These are phyloP conservation scores for Paguma larvata DNA, from an alignment of 2,797 vertebrate species.

Conservation along the genomic window DNA sequence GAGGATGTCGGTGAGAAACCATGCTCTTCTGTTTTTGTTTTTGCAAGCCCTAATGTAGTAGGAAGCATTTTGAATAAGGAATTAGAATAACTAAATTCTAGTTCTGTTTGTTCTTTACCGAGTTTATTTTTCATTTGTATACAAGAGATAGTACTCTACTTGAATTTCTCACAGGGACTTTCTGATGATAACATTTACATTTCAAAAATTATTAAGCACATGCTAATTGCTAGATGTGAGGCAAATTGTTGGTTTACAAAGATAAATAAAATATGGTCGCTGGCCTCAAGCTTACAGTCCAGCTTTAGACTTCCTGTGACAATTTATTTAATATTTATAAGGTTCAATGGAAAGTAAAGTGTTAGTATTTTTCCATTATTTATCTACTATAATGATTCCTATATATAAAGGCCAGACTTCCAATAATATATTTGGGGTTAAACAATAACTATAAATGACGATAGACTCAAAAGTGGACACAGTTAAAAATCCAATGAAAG, in stretches of 20 bases:
- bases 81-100: neutral
- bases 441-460: neutral
- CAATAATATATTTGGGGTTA: neutral
- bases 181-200: neutral
- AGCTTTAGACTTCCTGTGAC: neutral
- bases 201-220: constrained; percentile 25
- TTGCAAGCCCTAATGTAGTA: neutral
- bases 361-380: constrained; percentile 17
- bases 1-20: neutral
- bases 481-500: neutral
- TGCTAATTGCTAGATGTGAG: neutral
- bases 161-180: neutral
- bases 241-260: neutral
- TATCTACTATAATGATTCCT: neutral
- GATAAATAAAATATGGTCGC: constrained; percentile 18
- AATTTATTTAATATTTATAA: constrained; percentile 33
- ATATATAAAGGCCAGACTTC: neutral
- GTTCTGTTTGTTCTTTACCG: neutral
- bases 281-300: neutral
- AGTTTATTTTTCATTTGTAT: neutral
- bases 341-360: neutral
- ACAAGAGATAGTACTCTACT: neutral
- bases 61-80: neutral
- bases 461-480: neutral
- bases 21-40: neutral